Evolutionary conservation across 2,113 vertebrate genomes (phyloP).

Genomic region (Jacana jacana): DNA sequence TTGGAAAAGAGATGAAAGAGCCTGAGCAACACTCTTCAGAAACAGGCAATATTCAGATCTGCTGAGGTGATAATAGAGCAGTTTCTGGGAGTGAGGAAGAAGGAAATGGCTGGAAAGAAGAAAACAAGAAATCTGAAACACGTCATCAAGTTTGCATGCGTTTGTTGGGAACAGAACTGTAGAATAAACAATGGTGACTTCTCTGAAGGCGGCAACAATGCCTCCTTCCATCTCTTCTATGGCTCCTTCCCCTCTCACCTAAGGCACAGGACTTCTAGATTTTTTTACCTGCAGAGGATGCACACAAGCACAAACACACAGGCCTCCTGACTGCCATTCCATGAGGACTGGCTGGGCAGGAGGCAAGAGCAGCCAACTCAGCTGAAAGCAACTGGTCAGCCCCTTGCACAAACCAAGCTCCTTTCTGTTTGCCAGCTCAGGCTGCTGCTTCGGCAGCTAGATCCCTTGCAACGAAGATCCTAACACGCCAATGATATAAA

Average conservation of each 20-base stretch:
- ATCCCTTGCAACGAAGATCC: neutral
- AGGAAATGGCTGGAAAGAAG: neutral
- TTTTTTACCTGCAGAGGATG: neutral
- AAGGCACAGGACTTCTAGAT: neutral
- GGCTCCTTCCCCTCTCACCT: neutral
- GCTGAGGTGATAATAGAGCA: neutral
- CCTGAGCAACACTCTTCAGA: neutral
- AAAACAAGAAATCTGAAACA: neutral
- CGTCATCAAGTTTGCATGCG: neutral
- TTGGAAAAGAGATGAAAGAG: neutral
- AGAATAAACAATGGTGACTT: neutral
- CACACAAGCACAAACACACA: accelerated
- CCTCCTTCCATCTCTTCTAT: neutral
- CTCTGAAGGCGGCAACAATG: neutral
- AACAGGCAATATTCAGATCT: neutral
- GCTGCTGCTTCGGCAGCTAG: neutral
- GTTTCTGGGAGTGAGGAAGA: neutral
- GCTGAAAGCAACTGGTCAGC: neutral
- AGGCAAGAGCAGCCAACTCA: neutral
- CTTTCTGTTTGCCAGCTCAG: neutral
- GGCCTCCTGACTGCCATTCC: neutral
- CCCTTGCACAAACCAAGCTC: neutral
- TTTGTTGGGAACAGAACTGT: neutral
- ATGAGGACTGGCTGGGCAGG: neutral
- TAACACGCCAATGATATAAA: neutral